Percentiles rank a stretch among this genome's conserved stretches.
phyloP scores from a whole-genome alignment of 2,797 vertebrate genomes.

The Poecile montanus region DNA sequence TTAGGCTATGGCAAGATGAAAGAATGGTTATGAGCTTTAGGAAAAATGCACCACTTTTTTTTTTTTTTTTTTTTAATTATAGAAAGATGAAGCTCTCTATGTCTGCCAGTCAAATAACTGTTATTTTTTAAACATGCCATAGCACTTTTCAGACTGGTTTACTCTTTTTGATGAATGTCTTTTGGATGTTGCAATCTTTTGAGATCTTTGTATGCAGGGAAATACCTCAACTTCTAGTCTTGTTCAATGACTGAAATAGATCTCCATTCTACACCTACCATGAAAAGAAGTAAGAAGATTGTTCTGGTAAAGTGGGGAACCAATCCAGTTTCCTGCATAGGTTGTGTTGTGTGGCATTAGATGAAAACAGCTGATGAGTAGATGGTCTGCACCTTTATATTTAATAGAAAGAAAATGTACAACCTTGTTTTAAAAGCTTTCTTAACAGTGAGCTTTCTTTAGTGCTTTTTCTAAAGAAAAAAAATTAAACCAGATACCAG shows the following conservation, averaged over 20 bases:
- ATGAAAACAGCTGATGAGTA: neutral
- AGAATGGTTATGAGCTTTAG: neutral
- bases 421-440: neutral
- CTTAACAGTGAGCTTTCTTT: neutral
- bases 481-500: neutral
- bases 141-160: neutral
- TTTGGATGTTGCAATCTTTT: neutral
- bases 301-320: neutral
- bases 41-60: neutral
- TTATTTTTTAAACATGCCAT: neutral
- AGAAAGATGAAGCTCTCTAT: neutral
- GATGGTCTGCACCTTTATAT: neutral
- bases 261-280: neutral
- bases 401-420: neutral
- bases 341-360: neutral
- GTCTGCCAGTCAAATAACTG: neutral
- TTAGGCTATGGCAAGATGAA: neutral
- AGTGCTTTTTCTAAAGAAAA: neutral
- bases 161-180: neutral
- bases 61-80: neutral
- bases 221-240: neutral
- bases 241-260: neutral
- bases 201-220: neutral
- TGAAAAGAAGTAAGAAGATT: neutral
- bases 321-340: neutral